Evolutionary conservation across 2,113 vertebrate species (phyloP), one percentile per base, ranked within the genome.

Genomic region (Neomonachus schauinslandi): DNA sequence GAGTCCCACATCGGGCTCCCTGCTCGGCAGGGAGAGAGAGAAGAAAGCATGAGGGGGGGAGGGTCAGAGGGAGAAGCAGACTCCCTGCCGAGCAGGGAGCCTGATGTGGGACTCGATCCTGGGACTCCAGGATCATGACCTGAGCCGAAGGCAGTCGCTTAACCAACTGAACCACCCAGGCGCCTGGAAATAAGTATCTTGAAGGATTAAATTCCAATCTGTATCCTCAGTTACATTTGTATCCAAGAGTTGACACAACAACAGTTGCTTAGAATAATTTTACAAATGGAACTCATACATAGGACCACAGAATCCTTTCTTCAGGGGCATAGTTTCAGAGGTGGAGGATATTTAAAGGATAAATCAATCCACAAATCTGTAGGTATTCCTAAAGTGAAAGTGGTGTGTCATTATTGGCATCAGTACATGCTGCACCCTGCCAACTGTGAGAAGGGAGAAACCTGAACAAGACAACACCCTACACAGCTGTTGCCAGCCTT

Each of bases 121-220:
- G 46, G 46, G 46, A 46, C 46, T 9, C 7, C 46, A 46, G 46
- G 46, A 46, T 46, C 46, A 46, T 46, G 46, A 46, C 46, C 46
- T 46, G 46, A 46, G 42, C 42, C 7, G 46, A 46, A 46, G 46
- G 7, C 46, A 46, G 46, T 46, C 46, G 7, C 46, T 46, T 46
- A 46, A 46, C 46, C 46, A 46, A 46, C 46, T 46, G 46, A 46
- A 8, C 46, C 46, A 46, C 46, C 46, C 46, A 46, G 46, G 8
- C 46, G 8, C 46, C 46, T 46, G 22, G 18, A 39, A 94, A 42
- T 74, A 39, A 51, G 1, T 95, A 71, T 71, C 81, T 95, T 91
- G 59, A 84, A 96, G 55, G 26, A 81, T 79, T 94, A 85, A 94
- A 80, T 84, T 21, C 39, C 18, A 94, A 7, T 59, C 82, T 6